phyloP scores from a whole-genome alignment of 2,113 vertebrate species.

The Heterotis niloticus region DNA sequence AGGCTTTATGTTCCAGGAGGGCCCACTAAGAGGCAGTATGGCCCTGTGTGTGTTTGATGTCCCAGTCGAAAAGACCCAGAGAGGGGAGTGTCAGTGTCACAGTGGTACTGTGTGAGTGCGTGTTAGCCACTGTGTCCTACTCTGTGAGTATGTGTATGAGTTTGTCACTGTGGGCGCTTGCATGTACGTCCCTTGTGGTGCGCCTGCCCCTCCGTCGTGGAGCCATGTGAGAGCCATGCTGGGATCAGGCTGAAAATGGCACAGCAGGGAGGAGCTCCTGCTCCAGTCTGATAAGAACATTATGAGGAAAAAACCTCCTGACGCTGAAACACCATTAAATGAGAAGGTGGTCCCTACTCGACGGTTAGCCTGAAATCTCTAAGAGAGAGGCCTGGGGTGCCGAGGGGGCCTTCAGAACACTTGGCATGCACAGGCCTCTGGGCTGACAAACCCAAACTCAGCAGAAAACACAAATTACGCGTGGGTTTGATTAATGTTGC shows the following conservation, averaged over 20 bases:
- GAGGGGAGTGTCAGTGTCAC: not conserved
- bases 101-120: not conserved
- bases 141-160: slow-evolving; percentile 18
- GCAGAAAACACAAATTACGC: slow-evolving; percentile 49
- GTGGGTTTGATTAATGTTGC: slow-evolving; percentile 10
- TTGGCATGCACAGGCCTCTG: not conserved
- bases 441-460: slow-evolving; percentile 34
- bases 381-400: slow-evolving; percentile 6
- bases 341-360: slow-evolving; percentile 30
- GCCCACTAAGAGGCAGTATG: not conserved
- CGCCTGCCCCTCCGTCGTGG: slow-evolving; percentile 14
- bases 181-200: not conserved
- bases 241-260: slow-evolving; percentile 46
- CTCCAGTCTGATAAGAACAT: slow-evolving; percentile 64
- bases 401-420: slow-evolving; percentile 14
- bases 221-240: slow-evolving; percentile 44
- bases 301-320: slow-evolving; percentile 47
- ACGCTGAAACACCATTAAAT: slow-evolving; percentile 43
- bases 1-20: too few relatives aligned
- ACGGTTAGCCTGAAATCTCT: not conserved
- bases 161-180: not conserved
- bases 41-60: not conserved
- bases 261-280: slow-evolving; percentile 53
- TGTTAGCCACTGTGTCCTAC: not conserved
- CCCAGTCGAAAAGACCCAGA: not conserved